Evolutionary conservation across 2,113 vertebrate species (phyloP).

Genomic region (Petromus typicus): DNA sequence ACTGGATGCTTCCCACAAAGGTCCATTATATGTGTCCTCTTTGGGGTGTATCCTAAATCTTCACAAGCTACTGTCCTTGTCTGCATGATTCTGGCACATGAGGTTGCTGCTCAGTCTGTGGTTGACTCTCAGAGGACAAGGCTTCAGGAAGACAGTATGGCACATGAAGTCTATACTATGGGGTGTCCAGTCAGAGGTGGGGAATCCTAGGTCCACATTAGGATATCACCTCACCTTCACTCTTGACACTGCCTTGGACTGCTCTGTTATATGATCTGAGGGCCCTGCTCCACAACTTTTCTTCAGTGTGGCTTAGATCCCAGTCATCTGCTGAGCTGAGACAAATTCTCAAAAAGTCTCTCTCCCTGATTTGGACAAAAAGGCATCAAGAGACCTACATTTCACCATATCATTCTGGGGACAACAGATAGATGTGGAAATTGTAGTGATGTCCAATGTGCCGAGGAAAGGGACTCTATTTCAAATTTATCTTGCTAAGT

Average conservation of each 20-base stretch:
- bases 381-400: fast-evolving
- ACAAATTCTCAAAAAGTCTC: background rate
- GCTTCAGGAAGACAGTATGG: background rate
- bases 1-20: background rate
- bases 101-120: background rate
- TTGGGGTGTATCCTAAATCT: background rate
- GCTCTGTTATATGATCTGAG: background rate
- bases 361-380: background rate
- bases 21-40: background rate
- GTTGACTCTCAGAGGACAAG: background rate
- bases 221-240: background rate
- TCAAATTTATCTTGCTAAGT: background rate
- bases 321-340: background rate
- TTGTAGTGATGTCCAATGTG: background rate
- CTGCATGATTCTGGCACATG: background rate
- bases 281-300: background rate
- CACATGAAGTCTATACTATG: background rate
- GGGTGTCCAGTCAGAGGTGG: background rate
- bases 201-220: background rate
- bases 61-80: background rate
- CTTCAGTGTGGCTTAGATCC: background rate
- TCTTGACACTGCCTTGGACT: fast-evolving
- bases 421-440: background rate
- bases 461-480: background rate
- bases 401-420: background rate